Conservation (phyloP, 2,797 vertebrate species). For the Gorsachius magnificus region DNA sequence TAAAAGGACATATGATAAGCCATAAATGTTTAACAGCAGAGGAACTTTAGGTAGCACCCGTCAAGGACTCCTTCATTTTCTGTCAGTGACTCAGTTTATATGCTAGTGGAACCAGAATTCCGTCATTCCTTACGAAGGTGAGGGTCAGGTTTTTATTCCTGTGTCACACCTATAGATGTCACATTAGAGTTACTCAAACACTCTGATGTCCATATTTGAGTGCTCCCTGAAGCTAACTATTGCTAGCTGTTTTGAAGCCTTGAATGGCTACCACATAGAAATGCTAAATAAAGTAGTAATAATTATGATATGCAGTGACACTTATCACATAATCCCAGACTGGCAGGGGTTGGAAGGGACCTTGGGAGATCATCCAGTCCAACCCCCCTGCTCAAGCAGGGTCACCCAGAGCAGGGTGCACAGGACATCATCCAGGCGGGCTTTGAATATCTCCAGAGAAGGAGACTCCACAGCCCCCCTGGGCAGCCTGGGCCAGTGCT, state of each 20-base stretch:
- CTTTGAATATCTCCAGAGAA: no score
- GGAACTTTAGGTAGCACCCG: neutral
- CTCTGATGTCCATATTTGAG: neutral
- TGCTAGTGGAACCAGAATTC: neutral
- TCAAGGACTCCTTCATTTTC: neutral
- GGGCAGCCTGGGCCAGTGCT: no score
- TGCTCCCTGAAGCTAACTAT: neutral
- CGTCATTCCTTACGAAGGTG: neutral
- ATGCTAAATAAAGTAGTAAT: neutral
- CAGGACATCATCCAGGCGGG: no score
- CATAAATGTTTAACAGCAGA: neutral
- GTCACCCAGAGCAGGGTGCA: no score
- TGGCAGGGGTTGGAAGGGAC: no score
- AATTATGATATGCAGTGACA: neutral
- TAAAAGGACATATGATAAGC: neutral
- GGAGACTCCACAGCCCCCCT: no score
- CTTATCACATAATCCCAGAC: no score
- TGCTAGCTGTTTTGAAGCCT: neutral
- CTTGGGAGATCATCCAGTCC: no score
- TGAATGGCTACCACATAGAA: neutral
- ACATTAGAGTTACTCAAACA: neutral
- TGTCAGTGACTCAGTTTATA: neutral
- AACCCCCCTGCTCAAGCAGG: no score
- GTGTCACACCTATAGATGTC: neutral
- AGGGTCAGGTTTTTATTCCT: neutral